Evolutionary conservation across 2,113 vertebrate species (phyloP).

Genomic region (Gnathonemus echidnorhynchus): DNA sequence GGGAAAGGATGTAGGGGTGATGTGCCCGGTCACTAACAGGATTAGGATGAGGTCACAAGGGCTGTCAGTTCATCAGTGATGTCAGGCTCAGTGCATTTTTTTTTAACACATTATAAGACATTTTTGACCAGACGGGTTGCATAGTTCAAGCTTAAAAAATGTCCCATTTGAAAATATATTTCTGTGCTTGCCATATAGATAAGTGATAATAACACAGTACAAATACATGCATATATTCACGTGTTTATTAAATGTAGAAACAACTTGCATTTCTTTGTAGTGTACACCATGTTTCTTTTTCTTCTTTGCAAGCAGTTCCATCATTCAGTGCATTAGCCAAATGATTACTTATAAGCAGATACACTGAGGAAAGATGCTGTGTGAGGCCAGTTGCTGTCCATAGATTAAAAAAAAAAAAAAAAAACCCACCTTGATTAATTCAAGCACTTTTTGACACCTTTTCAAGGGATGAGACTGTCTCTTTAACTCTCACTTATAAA

Average conservation of each 20-base stretch:
- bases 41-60: conserved; percentile 35
- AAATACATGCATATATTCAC: not conserved
- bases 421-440: not conserved
- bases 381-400: not conserved
- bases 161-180: not conserved
- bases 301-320: not conserved
- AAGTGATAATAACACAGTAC: not conserved
- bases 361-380: not conserved
- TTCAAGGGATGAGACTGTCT: not conserved
- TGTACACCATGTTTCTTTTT: not conserved
- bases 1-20: conserved; percentile 26
- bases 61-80: conserved; percentile 43
- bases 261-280: not conserved
- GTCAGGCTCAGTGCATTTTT: not conserved
- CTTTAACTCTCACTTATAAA: conserved; percentile 43
- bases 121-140: not conserved
- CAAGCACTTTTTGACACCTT: not conserved
- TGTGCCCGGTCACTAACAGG: conserved; percentile 41
- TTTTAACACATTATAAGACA: conserved; percentile 8
- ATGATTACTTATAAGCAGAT: not conserved
- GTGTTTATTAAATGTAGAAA: not conserved
- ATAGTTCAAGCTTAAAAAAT: conserved; percentile 1
- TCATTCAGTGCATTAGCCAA: not conserved
- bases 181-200: not conserved
- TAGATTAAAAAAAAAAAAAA: not conserved